Evolutionary conservation across 2,113 vertebrate genomes (phyloP).

Genomic region (Pangasianodon hypophthalmus): DNA sequence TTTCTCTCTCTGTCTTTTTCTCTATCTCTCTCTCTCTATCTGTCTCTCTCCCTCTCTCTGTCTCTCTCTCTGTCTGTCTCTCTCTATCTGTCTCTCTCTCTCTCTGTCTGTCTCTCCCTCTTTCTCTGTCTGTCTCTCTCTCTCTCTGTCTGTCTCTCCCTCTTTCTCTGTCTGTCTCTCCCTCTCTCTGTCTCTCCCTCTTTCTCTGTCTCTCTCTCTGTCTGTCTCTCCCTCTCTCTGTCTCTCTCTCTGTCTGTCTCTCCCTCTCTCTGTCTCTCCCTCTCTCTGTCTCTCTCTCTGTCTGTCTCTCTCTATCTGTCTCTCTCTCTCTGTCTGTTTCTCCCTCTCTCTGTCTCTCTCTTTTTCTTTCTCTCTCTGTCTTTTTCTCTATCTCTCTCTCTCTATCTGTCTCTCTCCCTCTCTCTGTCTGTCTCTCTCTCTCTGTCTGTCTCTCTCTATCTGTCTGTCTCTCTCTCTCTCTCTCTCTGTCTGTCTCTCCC

Average conservation of each 20-base stretch:
- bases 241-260: not conserved
- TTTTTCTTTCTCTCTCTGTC: not conserved
- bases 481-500: not conserved
- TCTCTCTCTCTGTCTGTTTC: not conserved
- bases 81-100: not conserved
- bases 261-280: not conserved
- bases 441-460: constrained; percentile 1
- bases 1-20: not conserved
- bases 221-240: not conserved
- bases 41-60: not conserved
- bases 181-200: not conserved
- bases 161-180: not conserved
- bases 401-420: not conserved
- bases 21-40: not conserved
- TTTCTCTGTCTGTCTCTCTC: not conserved
- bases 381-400: not conserved
- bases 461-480: not conserved
- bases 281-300: not conserved
- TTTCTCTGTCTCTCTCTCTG: not conserved
- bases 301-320: not conserved
- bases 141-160: not conserved
- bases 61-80: not conserved
- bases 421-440: not conserved
- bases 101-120: not conserved
- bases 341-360: constrained; percentile 20